Evolutionary conservation across 2,888 invertebrate species (phyloP), one percentile per base, ranked within the genome.

Genomic region (Elmis aenea): DNA sequence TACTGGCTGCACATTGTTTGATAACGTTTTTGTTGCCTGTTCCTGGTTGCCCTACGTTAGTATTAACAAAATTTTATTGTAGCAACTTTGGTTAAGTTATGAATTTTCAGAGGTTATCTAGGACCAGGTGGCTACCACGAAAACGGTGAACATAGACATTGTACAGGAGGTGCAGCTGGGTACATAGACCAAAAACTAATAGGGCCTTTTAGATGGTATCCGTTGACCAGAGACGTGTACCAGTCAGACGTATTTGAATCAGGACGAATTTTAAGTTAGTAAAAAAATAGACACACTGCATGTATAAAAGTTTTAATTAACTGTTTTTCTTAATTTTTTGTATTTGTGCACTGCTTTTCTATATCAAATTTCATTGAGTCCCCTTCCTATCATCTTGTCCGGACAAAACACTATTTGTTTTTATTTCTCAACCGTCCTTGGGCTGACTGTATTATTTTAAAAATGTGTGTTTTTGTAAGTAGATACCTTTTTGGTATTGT

Each of bases 91-190:
- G 5, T 27, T 27, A 27, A 13, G 3, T n/a, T n/a, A 14, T 22
- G 4, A 2, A 12, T 22, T 56, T 59, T 48, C 55, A 89, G 91
- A 8, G 93, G 93, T 0, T 95, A 95, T 62, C 64, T 93, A 21
- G 95, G 95, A 0, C 92, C 95, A 0, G 95, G 95, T 1, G 96
- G 95, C 3, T 74, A 81, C 35, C 86, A 90, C 54, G 79, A 81
- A 33, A 72, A 81, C 52, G 78, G 76, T 54, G 72, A 74, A 2
- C 68, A 75, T 60, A 64, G 68, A 0, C 74, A 84, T 33, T 96
- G 95, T 62, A 85, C 85, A 18, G 95, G 95, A 0, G 95, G 96
- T 3, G 85, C 88, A 0, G 81, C 89, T 1, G 90, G 91, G 1
- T 91, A 85, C 61, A 76, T 95, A 36, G 95, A 96, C 66, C 71